These are phyloP conservation scores for Lagorchestes hirsutus DNA, from an alignment of 2,797 vertebrate species.

Conservation along the genomic window DNA sequence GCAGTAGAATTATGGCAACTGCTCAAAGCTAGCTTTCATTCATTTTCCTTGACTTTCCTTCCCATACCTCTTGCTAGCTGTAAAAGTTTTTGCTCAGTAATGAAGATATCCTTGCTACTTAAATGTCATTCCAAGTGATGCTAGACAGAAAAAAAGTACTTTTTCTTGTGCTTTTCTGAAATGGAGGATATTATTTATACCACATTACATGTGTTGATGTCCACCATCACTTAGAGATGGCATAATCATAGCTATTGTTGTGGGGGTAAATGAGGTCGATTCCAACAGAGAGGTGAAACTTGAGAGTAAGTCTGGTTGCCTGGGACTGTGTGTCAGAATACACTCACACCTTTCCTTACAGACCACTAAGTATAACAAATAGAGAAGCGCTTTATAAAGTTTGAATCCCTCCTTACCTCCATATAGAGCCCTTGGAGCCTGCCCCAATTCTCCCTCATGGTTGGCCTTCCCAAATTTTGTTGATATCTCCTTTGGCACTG, in stretches of 20 bases:
- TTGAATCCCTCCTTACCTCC: neutral
- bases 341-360: neutral
- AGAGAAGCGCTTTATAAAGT: neutral
- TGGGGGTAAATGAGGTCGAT: neutral
- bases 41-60: conserved; percentile 43
- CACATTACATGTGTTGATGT: neutral
- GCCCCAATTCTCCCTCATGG: neutral
- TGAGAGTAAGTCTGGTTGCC: neutral
- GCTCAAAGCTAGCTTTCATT: conserved; percentile 39
- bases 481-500: neutral
- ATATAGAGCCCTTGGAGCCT: neutral
- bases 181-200: neutral
- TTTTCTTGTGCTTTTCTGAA: conserved; percentile 5
- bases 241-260: neutral
- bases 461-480: neutral
- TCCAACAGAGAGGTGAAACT: neutral
- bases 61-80: conserved; percentile 31
- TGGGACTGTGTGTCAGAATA: neutral
- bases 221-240: neutral
- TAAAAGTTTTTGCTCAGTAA: conserved; percentile 17
- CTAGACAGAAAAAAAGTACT: neutral
- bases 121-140: conserved; percentile 23
- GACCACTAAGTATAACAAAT: neutral
- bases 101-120: conserved; percentile 28
- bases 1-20: neutral